phyloP scores from a whole-genome alignment of 2,888 invertebrate species.

The Chrysodeixis includens region DNA sequence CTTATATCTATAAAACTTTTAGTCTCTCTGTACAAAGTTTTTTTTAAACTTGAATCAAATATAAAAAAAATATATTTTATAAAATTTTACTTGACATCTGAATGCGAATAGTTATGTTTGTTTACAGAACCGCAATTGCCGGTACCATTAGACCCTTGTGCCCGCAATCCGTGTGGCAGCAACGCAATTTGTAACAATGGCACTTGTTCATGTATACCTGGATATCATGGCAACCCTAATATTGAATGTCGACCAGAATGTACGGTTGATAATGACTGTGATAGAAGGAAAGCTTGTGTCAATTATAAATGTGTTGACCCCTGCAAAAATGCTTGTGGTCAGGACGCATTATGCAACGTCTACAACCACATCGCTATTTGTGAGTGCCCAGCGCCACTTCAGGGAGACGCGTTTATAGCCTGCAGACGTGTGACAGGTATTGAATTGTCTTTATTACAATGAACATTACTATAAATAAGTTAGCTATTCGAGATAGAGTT shows the following conservation, averaged over 20 bases:
- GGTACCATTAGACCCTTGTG: conserved; percentile 88
- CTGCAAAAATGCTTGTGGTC: conserved; percentile 92
- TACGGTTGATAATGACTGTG: conserved; percentile 92
- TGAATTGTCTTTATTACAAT: neutral
- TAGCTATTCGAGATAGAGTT: neutral
- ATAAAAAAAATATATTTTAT: too few species aligned
- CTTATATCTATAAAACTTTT: too few species aligned
- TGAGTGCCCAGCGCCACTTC: conserved; percentile 92
- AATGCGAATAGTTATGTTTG: too few species aligned
- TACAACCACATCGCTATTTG: conserved; percentile 94
- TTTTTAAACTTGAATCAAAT: too few species aligned
- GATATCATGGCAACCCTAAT: conserved; percentile 91
- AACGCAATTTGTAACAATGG: conserved; percentile 90
- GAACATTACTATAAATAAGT: neutral
- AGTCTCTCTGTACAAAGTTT: too few species aligned
- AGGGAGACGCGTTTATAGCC: conserved; percentile 94
- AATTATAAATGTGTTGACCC: conserved; percentile 93
- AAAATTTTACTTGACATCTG: too few species aligned
- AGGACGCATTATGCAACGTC: conserved; percentile 92
- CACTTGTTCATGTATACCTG: conserved; percentile 90
- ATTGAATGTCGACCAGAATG: conserved; percentile 94
- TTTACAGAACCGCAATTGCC: conserved; percentile 74
- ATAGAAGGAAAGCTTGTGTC: conserved; percentile 91
- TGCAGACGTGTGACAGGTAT: conserved; percentile 89
- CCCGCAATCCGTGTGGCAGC: conserved; percentile 91